These are phyloP conservation scores for Bimastos eiseni DNA, from an alignment of 2,888 invertebrate genomes.

Conservation along the genomic window DNA sequence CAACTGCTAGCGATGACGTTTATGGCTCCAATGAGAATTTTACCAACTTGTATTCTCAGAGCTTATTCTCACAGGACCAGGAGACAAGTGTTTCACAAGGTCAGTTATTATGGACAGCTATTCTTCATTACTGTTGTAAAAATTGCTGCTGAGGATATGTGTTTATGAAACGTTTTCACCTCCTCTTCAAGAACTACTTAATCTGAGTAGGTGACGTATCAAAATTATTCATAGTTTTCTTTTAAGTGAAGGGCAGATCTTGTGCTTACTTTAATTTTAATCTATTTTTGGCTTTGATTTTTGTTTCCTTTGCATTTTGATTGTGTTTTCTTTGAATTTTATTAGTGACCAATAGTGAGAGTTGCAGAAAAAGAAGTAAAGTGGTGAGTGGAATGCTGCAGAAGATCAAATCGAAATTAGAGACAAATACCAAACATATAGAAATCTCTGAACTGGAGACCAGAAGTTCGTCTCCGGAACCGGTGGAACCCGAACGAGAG, in stretches of 20 bases:
- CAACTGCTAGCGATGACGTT: neutral
- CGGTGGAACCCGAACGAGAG: neutral
- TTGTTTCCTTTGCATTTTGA: neutral
- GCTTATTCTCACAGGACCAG: conserved; percentile 16
- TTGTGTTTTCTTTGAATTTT: neutral
- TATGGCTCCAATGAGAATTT: neutral
- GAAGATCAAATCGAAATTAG: conserved; percentile 15
- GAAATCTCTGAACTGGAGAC: neutral
- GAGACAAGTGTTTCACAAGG: neutral
- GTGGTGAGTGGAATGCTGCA: conserved; percentile 10
- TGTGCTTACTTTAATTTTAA: neutral
- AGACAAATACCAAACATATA: neutral
- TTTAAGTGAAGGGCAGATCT: neutral
- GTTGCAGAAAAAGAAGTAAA: neutral
- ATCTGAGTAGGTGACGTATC: neutral
- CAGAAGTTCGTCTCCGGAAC: neutral
- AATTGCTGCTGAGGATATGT: neutral
- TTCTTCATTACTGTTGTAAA: neutral
- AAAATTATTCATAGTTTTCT: neutral
- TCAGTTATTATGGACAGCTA: neutral
- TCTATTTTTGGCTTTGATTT: neutral
- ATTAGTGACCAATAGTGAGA: neutral
- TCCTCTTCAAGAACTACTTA: neutral
- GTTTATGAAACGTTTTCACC: no score
- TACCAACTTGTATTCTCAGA: neutral